Evolutionary conservation across 2,797 vertebrate genomes (phyloP).

Genomic region (Gymnocypris eckloni): DNA sequence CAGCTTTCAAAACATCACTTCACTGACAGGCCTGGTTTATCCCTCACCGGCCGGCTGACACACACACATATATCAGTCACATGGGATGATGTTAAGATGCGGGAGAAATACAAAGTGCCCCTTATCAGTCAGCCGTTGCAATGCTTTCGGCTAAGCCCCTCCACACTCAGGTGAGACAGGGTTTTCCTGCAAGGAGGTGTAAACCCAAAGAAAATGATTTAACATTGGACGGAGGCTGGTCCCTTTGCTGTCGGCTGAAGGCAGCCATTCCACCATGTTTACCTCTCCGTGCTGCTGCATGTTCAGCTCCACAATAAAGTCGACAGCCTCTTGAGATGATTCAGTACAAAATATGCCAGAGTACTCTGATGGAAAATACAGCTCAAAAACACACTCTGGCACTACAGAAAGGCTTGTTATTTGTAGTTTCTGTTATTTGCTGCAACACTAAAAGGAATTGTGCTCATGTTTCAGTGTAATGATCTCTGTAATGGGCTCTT

Average conservation of each 20-base stretch:
- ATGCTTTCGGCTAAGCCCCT: constrained; percentile 20
- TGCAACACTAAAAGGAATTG: constrained; percentile 2
- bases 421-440: constrained; percentile 11
- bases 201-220: constrained; percentile 1
- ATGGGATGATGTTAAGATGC: constrained; percentile 37
- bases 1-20: constrained; percentile 62
- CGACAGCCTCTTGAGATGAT: constrained; percentile 45
- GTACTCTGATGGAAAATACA: constrained; percentile 16
- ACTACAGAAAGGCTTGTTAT: not conserved
- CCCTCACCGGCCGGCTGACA: constrained; percentile 56
- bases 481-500: constrained; percentile 22
- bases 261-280: constrained; percentile 31
- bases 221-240: not conserved
- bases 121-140: constrained; percentile 58
- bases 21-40: constrained; percentile 63
- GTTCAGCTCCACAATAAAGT: constrained; percentile 39
- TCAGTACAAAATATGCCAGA: constrained; percentile 32
- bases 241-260: not conserved
- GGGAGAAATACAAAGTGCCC: constrained; percentile 59
- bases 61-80: constrained; percentile 42
- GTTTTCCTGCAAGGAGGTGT: constrained; percentile 10
- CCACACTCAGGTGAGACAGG: not conserved
- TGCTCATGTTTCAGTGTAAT: constrained; percentile 7
- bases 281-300: constrained; percentile 35
- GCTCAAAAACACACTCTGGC: not conserved